Evolutionary conservation across 1,140 invertebrate genomes (phyloP).

Genomic region (Agrilus planipennis): DNA sequence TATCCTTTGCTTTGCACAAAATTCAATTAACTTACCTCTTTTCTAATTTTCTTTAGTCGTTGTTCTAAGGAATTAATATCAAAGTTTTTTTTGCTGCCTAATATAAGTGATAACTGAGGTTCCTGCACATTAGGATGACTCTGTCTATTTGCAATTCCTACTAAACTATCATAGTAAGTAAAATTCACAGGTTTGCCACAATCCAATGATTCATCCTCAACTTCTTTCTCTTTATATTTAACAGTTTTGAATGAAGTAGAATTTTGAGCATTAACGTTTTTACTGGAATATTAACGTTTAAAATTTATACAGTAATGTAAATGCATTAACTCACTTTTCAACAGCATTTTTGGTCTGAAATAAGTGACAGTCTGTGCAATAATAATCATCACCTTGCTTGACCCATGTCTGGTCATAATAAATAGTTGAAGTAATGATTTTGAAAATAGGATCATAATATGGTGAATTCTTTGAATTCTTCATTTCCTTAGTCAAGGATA

Average conservation of each 20-base stretch:
- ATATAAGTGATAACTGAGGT: constrained; percentile 60
- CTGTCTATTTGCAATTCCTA: constrained; percentile 63
- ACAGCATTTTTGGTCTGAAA: constrained; percentile 11
- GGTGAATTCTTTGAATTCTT: constrained; percentile 33
- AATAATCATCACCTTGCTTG: constrained; percentile 35
- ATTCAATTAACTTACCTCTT: constrained; percentile 42
- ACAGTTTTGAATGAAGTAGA: background rate
- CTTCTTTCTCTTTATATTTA: background rate
- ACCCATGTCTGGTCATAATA: constrained; percentile 49
- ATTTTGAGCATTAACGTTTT: background rate
- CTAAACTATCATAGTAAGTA: constrained; percentile 77
- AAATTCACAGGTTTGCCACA: constrained; percentile 81
- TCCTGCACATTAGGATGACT: constrained; percentile 46
- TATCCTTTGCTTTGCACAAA: background rate
- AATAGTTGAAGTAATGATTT: constrained; percentile 51
- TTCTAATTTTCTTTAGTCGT: constrained; percentile 66
- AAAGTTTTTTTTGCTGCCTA: constrained; percentile 49
- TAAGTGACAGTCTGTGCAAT: constrained; percentile 26
- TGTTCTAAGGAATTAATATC: constrained; percentile 49
- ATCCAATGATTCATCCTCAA: constrained; percentile 53
- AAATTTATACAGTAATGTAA: background rate
- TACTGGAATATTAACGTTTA: background rate
- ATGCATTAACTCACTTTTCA: constrained; percentile 15
- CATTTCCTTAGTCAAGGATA: constrained; percentile 31
- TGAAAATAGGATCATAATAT: constrained; percentile 44